These are phyloP conservation scores for Carettochelys insculpta DNA, from an alignment of 2,113 vertebrate genomes.

Conservation along the genomic window DNA sequence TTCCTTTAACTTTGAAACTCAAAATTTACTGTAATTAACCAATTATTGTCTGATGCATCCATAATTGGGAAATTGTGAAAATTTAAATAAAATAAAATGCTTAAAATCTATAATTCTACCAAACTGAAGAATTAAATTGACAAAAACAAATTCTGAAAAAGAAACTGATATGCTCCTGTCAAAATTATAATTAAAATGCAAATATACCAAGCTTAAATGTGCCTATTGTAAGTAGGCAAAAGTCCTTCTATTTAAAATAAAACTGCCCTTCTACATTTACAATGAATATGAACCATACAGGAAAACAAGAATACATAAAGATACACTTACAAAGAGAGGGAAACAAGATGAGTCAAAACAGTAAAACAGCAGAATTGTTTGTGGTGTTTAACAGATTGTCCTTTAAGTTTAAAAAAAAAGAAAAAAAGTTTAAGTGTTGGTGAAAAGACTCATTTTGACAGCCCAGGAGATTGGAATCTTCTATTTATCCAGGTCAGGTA, in stretches of 20 bases:
- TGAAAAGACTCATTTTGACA: not conserved
- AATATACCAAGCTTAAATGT: slow-evolving; percentile 36
- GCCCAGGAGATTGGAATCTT: slow-evolving; percentile 1
- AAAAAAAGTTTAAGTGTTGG: not conserved
- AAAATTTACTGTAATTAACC: not conserved
- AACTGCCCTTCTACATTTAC: not conserved
- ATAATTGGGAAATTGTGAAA: not conserved
- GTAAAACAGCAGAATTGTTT: not conserved
- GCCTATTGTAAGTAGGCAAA: slow-evolving; percentile 1
- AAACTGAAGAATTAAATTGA: not conserved
- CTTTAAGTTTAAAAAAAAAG: not conserved
- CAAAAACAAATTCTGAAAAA: not conserved
- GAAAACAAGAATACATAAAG: not conserved
- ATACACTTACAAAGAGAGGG: not conserved
- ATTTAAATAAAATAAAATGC: not conserved
- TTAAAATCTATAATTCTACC: not conserved
- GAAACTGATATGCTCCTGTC: not conserved
- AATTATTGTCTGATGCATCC: not conserved
- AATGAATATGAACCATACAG: not conserved
- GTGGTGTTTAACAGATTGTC: not conserved
- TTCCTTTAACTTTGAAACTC: not conserved
- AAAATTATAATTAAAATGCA: slow-evolving; percentile 34
- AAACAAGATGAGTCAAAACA: not conserved
- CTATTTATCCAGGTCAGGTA: not conserved
- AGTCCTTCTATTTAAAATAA: slow-evolving; percentile 10